phyloP scores from a whole-genome alignment of 1,140 invertebrate species.

The Drosophila setifemur region DNA sequence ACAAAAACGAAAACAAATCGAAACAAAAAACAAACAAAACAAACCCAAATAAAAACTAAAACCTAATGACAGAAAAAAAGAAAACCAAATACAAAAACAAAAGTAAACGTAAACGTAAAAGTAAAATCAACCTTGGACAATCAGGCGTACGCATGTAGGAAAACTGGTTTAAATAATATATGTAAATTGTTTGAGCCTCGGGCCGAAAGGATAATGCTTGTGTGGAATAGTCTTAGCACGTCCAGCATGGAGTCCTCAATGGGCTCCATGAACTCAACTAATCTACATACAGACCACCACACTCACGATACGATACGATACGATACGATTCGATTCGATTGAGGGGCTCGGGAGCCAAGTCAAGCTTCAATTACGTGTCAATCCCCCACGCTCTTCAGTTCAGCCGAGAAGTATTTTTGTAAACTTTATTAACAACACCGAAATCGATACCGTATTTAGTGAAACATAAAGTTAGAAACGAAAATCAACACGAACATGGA shows the following conservation, averaged over 20 bases:
- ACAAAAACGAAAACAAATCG: slow-evolving; percentile 14
- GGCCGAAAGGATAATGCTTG: slow-evolving; percentile 22
- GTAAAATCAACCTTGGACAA: slow-evolving; percentile 70
- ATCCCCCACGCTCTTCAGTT: slow-evolving; percentile 52
- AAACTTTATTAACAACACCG: slow-evolving; percentile 52
- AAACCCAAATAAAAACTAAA: slow-evolving; percentile 13
- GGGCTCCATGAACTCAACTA: slow-evolving; percentile 43
- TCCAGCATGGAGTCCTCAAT: slow-evolving; percentile 27
- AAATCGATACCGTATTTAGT: background rate
- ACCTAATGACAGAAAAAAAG: slow-evolving; percentile 21
- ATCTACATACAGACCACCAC: background rate
- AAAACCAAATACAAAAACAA: slow-evolving; percentile 26
- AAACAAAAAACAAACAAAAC: slow-evolving; percentile 23
- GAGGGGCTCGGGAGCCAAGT: slow-evolving; percentile 32
- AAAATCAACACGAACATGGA: slow-evolving; percentile 36
- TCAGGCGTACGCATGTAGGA: slow-evolving; percentile 68
- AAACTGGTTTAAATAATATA: slow-evolving; percentile 45
- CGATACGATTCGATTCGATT: slow-evolving; percentile 25
- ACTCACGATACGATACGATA: background rate
- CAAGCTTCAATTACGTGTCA: slow-evolving; percentile 55
- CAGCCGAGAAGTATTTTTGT: slow-evolving; percentile 62
- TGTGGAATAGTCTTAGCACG: slow-evolving; percentile 52
- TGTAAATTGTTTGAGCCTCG: slow-evolving; percentile 52
- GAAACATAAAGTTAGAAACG: background rate
- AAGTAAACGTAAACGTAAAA: slow-evolving; percentile 14